Evolutionary conservation across 2,113 vertebrate genomes (phyloP), one percentile per base, ranked within the genome.

Genomic region (Calidris pygmaea): DNA sequence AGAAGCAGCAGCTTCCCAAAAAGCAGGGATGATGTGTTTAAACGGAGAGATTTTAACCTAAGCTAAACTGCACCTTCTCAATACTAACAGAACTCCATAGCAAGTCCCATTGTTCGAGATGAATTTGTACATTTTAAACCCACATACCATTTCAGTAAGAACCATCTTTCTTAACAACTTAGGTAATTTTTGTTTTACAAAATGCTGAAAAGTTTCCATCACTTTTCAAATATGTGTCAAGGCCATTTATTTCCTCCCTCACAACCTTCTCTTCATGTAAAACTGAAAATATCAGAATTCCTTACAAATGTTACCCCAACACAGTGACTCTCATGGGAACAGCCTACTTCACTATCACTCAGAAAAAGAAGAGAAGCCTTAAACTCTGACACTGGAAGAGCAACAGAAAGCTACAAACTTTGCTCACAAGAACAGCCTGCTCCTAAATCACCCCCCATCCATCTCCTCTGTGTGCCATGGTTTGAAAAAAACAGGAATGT

Each of bases 401-500:
- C 63, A 90, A 73, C 85, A 92, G 55, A 89, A 80, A 77, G 91
- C 76, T 90, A 78, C 72, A 84, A 83, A 82, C 47, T 94, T 77
- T 48, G 73, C 85, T 93, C 41, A 12, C 12, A 39, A 80, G 88
- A 90, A 72, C 37, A 92, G 52, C 52, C 78, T 52, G 84, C 66
- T 95, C 66, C 37, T 88, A 48, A 29, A 34, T 93, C 59, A 90
- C 19, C 32, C 13, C 13, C 27, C 48, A 85, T 58, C 32, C 76
- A 68, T 74, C 50, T 52, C 32, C 13, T 9, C 55, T 41, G 50
- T 24, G 18, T 3, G 5, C 50, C 26, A 67, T 1, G 27, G 32
- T 60, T 85, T 20, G 16, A 8, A 53, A n/a, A 13, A 72, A n/a
- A 22, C 21, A 73, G 6, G 9, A 68, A 66, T 92, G 83, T 78